phyloP scores from a whole-genome alignment of 2,888 invertebrate species.

The Lobophora halterata region DNA sequence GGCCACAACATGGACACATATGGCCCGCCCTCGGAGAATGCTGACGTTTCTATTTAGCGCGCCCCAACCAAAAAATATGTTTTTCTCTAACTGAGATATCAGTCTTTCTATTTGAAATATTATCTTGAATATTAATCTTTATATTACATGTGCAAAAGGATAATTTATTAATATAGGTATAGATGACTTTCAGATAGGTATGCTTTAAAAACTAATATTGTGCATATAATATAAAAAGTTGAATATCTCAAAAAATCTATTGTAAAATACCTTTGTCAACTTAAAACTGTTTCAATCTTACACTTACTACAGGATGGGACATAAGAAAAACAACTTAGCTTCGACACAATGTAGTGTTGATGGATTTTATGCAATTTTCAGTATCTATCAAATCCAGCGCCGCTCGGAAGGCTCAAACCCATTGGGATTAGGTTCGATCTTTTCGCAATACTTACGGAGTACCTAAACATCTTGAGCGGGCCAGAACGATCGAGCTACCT shows the following conservation, averaged over 20 bases:
- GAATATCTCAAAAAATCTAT: too few species aligned
- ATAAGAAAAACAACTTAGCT: constrained; percentile 42
- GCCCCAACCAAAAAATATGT: constrained; percentile 52
- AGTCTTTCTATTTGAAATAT: constrained; percentile 42
- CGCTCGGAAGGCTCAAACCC: constrained; percentile 55
- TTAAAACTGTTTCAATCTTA: constrained; percentile 22
- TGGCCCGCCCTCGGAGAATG: constrained; percentile 47
- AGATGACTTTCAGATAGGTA: too few species aligned
- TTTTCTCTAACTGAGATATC: constrained; percentile 40
- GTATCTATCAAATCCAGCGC: constrained; percentile 77
- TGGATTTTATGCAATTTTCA: constrained; percentile 81
- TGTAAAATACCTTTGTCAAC: too few species aligned
- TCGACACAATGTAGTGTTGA: constrained; percentile 68
- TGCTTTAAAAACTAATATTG: too few species aligned
- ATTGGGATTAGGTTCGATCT: constrained; percentile 77
- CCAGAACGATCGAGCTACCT: constrained; percentile 7
- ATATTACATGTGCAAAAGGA: too few species aligned
- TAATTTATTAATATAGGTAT: too few species aligned
- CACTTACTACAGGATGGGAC: constrained; percentile 34
- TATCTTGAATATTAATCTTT: constrained; percentile 40
- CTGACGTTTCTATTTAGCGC: constrained; percentile 52
- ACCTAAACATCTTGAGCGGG: constrained; percentile 63
- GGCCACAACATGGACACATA: constrained; percentile 46
- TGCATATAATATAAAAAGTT: too few species aligned
- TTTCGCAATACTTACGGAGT: constrained; percentile 75